Conservation (phyloP, 2,113 vertebrate species). For the Zeus faber region DNA sequence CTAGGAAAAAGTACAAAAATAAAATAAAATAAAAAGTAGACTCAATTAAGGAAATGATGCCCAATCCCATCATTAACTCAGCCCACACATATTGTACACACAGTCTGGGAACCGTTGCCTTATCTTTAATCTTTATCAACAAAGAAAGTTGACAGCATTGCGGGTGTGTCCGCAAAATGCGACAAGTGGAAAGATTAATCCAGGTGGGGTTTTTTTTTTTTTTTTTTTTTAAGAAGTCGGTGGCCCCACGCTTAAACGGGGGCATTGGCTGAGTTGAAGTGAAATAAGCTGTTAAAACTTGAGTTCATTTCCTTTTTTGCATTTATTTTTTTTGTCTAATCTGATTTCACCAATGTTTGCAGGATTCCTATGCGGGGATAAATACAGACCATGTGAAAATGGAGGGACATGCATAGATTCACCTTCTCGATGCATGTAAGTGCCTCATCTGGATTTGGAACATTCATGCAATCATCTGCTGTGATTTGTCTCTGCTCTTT, state of each 20-base stretch:
- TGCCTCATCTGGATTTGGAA: constrained; percentile 27
- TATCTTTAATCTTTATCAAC: constrained; percentile 26
- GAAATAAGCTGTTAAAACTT: no score
- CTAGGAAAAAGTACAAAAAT: no score
- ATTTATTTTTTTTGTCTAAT: no score
- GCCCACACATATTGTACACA: background rate
- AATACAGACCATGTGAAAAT: constrained; percentile 75
- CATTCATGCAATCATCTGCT: background rate
- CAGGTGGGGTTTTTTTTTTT: no score
- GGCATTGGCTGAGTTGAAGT: no score
- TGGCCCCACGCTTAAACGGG: no score
- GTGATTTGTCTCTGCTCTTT: background rate
- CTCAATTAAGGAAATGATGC: background rate
- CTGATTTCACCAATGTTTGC: constrained; percentile 48
- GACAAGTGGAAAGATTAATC: constrained; percentile 30
- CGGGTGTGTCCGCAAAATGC: constrained; percentile 43
- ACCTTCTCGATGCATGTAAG: constrained; percentile 76
- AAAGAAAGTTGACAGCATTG: constrained; percentile 29
- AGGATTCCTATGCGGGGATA: constrained; percentile 74
- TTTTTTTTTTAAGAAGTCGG: no score
- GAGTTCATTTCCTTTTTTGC: no score
- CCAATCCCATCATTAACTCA: no score
- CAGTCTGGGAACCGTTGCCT: constrained; percentile 10
- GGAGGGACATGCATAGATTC: constrained; percentile 77
- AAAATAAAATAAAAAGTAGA: background rate